Conservation (phyloP, 2,113 vertebrate genomes). For the Nothocercus julius region DNA sequence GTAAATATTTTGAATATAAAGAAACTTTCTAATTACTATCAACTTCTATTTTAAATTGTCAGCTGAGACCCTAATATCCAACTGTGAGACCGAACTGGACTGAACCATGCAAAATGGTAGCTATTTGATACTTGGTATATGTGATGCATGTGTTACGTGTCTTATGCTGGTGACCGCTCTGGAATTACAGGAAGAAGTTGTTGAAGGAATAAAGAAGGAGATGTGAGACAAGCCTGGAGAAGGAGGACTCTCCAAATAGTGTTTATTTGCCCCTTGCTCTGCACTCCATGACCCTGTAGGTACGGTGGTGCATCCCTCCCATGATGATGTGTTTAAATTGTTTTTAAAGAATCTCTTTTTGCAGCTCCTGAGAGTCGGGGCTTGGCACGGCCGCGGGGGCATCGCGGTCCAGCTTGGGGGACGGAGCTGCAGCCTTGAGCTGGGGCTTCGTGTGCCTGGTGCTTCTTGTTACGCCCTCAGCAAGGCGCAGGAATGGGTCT, state of each 20-base stretch:
- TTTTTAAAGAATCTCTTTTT: neutral
- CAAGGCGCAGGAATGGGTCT: neutral
- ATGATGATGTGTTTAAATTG: neutral
- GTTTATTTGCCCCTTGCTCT: neutral
- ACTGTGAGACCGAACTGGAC: neutral
- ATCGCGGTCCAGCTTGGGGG: neutral
- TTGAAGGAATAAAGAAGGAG: neutral
- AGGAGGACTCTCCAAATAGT: neutral
- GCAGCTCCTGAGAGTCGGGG: neutral
- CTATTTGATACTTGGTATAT: neutral
- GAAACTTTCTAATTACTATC: neutral
- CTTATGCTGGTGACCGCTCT: neutral
- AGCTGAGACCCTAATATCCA: neutral
- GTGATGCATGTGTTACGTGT: neutral
- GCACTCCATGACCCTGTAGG: neutral
- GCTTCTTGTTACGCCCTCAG: neutral
- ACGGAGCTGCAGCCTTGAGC: neutral
- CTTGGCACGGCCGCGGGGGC: neutral
- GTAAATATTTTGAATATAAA: neutral
- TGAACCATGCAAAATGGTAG: neutral
- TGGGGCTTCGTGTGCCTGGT: fast-evolving
- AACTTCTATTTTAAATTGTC: neutral
- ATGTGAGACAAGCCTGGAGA: no score
- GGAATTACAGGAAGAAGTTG: neutral
- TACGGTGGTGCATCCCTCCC: neutral